Percentiles rank a stretch among this genome's conserved stretches.
Evolutionary conservation across 2,797 vertebrate species (phyloP).

Genomic region (Helicolenus hilgendorfi): DNA sequence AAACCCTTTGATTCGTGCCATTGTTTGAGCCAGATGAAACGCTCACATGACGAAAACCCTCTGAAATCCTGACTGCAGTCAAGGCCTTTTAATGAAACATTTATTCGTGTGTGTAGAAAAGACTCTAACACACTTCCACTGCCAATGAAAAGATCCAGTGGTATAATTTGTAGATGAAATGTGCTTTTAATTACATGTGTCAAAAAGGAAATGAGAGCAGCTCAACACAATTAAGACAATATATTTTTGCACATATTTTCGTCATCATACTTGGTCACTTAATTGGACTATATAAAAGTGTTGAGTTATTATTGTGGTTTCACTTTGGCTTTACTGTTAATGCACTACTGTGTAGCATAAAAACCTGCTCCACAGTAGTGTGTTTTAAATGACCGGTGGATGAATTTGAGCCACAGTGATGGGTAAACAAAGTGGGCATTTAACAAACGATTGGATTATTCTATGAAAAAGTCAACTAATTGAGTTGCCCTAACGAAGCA

Average conservation of each 20-base stretch:
- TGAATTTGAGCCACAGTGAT: not conserved
- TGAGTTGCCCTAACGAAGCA: not conserved
- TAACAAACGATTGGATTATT: not conserved
- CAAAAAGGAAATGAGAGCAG: conserved; percentile 53
- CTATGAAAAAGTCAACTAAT: not conserved
- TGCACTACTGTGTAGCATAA: not conserved
- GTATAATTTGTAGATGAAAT: conserved; percentile 48
- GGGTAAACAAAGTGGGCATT: not conserved
- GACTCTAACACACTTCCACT: conserved; percentile 27
- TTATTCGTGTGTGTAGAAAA: conserved; percentile 56
- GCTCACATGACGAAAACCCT: conserved; percentile 71
- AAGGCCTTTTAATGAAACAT: conserved; percentile 74
- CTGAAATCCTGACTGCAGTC: conserved; percentile 69
- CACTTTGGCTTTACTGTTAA: not conserved
- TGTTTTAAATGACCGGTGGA: not conserved
- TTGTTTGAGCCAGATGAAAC: conserved; percentile 67
- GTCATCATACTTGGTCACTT: conserved; percentile 17
- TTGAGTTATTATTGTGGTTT: conserved; percentile 3
- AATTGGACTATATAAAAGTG: conserved; percentile 29
- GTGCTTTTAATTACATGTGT: conserved; percentile 65
- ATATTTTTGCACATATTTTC: conserved; percentile 33
- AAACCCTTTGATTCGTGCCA: conserved; percentile 56
- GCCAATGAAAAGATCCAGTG: conserved; percentile 41
- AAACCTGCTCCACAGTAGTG: not conserved
- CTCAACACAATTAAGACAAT: conserved; percentile 38